Evolutionary conservation across 2,113 vertebrate species (phyloP), one percentile per base, ranked within the genome.

Genomic region (Dromiciops gliroides): DNA sequence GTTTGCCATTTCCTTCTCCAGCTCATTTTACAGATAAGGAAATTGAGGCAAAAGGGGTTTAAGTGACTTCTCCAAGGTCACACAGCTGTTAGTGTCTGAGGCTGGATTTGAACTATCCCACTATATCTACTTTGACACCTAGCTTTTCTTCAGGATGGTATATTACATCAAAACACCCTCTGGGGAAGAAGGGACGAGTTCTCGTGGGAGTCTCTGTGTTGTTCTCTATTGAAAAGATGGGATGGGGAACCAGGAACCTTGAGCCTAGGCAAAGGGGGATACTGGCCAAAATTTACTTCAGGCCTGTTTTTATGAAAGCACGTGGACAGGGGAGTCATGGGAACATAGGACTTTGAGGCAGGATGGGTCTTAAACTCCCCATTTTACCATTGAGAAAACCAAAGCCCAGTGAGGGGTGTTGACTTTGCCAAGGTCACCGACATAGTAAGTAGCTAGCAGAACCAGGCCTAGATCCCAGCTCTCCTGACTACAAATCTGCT

Each of bases 241-340:
- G n/a, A 67, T 26, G 91, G 2, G 93, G 95, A 97, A 96, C 96
- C 95, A 90, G 95, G 48, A 95, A 56, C 95, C 95, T 94, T 89
- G 91, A 96, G 96, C 89, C 93, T 91, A 44, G 95, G 92, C 90
- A 75, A 97, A 52, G 95, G 93, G 93, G 93, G 94, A 97, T 96
- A 96, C 91, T 75, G 92, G 97, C 97, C 96, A 98, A 96, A 60
- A 95, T 94, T 96, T 92, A 95, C 94, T 95, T 95, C 94, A 51
- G 90, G 16, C 52, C 93, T 95, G 93, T 95, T 96, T 96, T 97
- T 96, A 95, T 23, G 96, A 95, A 92, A 95, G 95, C 0, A 93
- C 97, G 92, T 52, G 51, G 60, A 89, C 2, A 50, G 93, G 90
- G 0, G 56, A n/a, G 56, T 83, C 16, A 8, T 44, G 23, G 16